Evolutionary conservation across 2,113 vertebrate species (phyloP).

Genomic region (Ariopsis seemanni): DNA sequence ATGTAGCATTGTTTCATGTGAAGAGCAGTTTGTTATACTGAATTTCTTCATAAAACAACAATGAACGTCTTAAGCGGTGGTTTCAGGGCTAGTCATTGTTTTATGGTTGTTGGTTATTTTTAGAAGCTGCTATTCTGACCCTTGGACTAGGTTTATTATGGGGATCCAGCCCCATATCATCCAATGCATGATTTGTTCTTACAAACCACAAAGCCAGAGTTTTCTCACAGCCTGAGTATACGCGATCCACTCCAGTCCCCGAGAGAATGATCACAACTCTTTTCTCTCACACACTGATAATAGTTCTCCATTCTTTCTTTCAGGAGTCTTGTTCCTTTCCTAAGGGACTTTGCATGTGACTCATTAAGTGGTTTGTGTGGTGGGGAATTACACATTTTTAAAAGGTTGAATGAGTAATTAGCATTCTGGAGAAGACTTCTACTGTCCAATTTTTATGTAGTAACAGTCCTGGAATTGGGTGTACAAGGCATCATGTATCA

Average conservation of each 20-base stretch:
- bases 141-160: background rate
- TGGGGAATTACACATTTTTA: conserved; percentile 57
- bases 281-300: conserved; percentile 57
- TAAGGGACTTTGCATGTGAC: conserved; percentile 63
- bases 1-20: conserved; percentile 2
- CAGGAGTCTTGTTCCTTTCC: conserved; percentile 55
- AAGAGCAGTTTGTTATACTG: conserved; percentile 7
- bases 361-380: conserved; percentile 47
- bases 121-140: conserved; percentile 20
- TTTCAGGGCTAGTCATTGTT: background rate
- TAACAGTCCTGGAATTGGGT: conserved; percentile 20
- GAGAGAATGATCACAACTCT: conserved; percentile 62
- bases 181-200: conserved; percentile 31
- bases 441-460: conserved; percentile 46
- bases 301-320: conserved; percentile 54
- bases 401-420: conserved; percentile 51
- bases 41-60: background rate
- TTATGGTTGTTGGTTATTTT: background rate
- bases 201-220: conserved; percentile 34
- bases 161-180: background rate
- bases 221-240: conserved; percentile 44
- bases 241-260: conserved; percentile 54
- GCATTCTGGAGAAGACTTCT: conserved; percentile 48
- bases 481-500: background rate
- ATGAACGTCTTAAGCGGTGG: background rate